Conservation (phyloP, 2,888 invertebrate species). For the Oscheius sp. region DNA sequence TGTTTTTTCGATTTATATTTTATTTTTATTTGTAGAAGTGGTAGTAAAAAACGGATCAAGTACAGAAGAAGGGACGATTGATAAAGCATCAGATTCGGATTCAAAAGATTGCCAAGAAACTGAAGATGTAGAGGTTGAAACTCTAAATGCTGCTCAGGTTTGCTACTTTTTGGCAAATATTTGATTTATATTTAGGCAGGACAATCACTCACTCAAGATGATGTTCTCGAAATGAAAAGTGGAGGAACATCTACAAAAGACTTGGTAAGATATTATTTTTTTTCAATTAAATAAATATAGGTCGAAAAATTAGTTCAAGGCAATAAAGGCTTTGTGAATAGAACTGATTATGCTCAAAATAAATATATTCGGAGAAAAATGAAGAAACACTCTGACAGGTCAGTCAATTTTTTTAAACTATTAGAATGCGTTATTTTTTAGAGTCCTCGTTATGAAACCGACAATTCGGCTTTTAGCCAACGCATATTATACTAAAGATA, state of each 20-base stretch:
- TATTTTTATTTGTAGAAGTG: neutral
- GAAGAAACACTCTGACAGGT: slow-evolving; percentile 86
- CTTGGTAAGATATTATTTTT: slow-evolving; percentile 35
- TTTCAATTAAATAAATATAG: slow-evolving; percentile 25
- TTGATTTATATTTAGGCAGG: slow-evolving; percentile 31
- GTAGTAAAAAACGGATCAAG: neutral
- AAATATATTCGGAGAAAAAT: slow-evolving; percentile 78
- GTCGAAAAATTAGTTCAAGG: slow-evolving; percentile 63
- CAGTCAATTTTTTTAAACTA: neutral
- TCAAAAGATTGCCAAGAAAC: neutral
- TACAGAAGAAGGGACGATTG: neutral
- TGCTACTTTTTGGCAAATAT: neutral
- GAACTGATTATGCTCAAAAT: slow-evolving; percentile 60
- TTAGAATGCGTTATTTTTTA: neutral
- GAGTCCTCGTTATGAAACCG: slow-evolving; percentile 78
- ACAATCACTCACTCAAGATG: slow-evolving; percentile 52
- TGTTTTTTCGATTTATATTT: neutral
- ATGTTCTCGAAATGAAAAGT: slow-evolving; percentile 55
- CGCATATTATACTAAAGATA: slow-evolving; percentile 80
- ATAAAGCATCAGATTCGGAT: neutral
- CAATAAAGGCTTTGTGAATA: slow-evolving; percentile 51
- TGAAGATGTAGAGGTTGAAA: too few species aligned
- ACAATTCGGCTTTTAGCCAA: slow-evolving; percentile 84
- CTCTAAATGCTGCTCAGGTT: neutral
- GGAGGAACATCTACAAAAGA: slow-evolving; percentile 43